Evolutionary conservation across 2,113 vertebrate genomes (phyloP).

Genomic region (Tetraodon nigroviridis): DNA sequence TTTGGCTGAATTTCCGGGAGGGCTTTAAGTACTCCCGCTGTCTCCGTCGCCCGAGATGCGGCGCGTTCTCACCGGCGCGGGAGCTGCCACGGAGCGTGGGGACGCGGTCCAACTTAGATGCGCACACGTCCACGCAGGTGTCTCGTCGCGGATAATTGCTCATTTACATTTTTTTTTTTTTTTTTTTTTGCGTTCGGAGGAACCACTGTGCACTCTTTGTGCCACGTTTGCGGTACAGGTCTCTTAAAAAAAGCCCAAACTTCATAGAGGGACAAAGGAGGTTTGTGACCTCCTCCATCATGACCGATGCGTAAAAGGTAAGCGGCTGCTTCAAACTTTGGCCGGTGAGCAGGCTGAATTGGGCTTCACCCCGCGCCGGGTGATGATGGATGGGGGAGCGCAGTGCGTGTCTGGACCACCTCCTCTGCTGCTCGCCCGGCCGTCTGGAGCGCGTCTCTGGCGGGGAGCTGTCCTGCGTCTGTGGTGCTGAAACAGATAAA

Average conservation of each 20-base stretch:
- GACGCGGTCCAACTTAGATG: constrained; percentile 47
- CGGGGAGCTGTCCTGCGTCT: constrained; percentile 62
- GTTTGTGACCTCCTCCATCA: no score
- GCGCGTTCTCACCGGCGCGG: constrained; percentile 2
- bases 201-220: constrained; percentile 5
- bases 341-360: not conserved
- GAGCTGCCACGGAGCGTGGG: constrained; percentile 15
- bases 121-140: constrained; percentile 13
- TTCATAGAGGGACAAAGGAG: constrained; percentile 32
- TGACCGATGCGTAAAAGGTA: not conserved
- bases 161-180: constrained; percentile 1
- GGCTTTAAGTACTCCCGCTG: constrained; percentile 15
- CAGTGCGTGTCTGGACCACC: constrained; percentile 20
- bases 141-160: not conserved
- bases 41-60: constrained; percentile 6
- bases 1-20: not conserved
- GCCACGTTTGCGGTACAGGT: constrained; percentile 18
- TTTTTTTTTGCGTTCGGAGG: not conserved
- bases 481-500: constrained; percentile 68
- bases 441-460: constrained; percentile 37
- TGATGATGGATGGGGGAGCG: not conserved
- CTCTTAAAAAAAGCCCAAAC: constrained; percentile 35
- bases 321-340: constrained; percentile 19
- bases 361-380: not conserved
- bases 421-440: constrained; percentile 41